Evolutionary conservation across 2,797 vertebrate species (phyloP), one percentile per base, ranked within the genome.

Genomic region (Picus viridis): DNA sequence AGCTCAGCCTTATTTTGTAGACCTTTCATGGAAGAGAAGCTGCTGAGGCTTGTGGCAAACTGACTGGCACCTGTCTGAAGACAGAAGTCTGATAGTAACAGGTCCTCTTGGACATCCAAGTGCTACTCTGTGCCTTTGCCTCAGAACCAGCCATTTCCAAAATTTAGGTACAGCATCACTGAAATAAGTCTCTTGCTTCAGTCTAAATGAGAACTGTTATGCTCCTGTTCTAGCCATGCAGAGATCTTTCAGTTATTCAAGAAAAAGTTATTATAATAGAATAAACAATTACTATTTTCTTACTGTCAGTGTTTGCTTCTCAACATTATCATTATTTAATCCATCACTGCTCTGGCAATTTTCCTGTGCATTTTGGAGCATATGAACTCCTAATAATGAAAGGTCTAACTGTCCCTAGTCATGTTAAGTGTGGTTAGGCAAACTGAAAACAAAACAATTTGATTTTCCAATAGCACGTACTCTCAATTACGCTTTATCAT

Each of bases 361-460:
- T 94, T 76, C 90, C 89, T 43, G 81, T 75, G 88, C 91, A 73
- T 90, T 96, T 71, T 91, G 75, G 70, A 95, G 92, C 93, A 89
- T 95, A 86, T 90, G 87, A 95, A 91, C 90, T 92, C 86, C 83
- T 95, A 94, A 97, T 95, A 96, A 97, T 83, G 82, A 88, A 91
- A 95, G 90, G 94, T 93, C 94, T 95, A 92, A 88, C 51, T 85
- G 93, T 95, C 89, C 87, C 95, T 86, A 89, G 92, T 86, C 59
- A 30, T 92, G 91, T 92, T 94, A 95, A 95, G 79, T 45, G 72
- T 93, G 71, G 93, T 95, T 95, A 96, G 93, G 78, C 73, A 92
- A 88, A 81, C 93, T 87, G 95, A 94, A 93, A 88, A 89, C 93
- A 96, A 95, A 96, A 91, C 49, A 29, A 83, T 69, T 87, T 94